Conservation (phyloP, 2,888 invertebrate genomes). For the Alloplasta piceator region DNA sequence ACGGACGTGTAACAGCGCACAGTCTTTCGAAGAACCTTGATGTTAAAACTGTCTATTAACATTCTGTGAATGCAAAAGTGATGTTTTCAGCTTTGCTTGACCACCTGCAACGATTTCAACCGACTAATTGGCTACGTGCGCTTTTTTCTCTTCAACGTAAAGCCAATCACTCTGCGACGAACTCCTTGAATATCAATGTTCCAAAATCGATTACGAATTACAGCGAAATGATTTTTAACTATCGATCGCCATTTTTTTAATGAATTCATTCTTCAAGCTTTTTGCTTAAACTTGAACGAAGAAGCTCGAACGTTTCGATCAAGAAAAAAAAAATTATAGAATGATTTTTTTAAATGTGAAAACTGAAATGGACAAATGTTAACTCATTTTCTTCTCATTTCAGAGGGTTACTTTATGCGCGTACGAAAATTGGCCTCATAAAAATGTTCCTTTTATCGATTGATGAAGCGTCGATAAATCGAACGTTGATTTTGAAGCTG, state of each 20-base stretch:
- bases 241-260: neutral
- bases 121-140: slow-evolving; percentile 25
- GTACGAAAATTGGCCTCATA: no score
- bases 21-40: slow-evolving; percentile 9
- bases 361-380: no score
- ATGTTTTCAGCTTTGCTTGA: slow-evolving; percentile 2
- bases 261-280: neutral
- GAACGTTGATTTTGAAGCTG: no score
- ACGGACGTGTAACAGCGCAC: neutral
- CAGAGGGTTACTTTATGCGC: no score
- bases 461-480: no score
- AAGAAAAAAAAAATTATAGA: no score
- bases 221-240: neutral
- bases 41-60: slow-evolving; percentile 17
- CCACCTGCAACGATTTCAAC: slow-evolving; percentile 24
- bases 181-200: neutral
- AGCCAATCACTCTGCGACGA: slow-evolving; percentile 1
- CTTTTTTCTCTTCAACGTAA: neutral
- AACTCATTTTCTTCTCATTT: no score
- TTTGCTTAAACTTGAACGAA: no score
- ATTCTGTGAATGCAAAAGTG: slow-evolving; percentile 10
- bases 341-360: no score
- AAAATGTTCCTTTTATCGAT: no score
- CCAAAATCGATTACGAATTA: slow-evolving; percentile 3
- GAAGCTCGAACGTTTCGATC: no score